These are phyloP conservation scores for Pemphredon lugubris DNA, from an alignment of 2,888 invertebrate genomes.

Conservation along the genomic window DNA sequence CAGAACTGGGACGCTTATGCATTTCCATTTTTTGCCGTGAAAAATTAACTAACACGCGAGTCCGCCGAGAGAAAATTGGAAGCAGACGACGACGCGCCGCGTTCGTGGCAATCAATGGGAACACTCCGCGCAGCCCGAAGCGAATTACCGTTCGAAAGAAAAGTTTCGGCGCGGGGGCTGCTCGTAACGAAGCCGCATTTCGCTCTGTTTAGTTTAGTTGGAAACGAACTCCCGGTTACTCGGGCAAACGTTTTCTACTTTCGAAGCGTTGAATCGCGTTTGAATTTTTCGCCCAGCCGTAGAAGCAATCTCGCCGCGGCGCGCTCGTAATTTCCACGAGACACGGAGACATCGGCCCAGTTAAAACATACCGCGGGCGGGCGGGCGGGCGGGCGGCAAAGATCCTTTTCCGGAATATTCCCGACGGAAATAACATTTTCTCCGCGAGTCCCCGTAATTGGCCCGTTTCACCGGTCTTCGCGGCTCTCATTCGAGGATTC, in stretches of 20 bases:
- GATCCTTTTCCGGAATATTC: not conserved
- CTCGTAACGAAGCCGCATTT: constrained; percentile 56
- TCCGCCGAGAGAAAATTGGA: constrained; percentile 11
- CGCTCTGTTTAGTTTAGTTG: constrained; percentile 46
- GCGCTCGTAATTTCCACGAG: constrained; percentile 29
- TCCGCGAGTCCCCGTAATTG: constrained; percentile 18
- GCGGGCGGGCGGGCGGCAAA: too few species aligned
- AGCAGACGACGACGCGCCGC: constrained; percentile 13
- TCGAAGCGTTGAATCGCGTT: constrained; percentile 22
- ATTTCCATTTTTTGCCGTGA: constrained; percentile 21
- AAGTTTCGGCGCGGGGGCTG: constrained; percentile 51
- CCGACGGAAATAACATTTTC: constrained; percentile 23
- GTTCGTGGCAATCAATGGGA: constrained; percentile 39
- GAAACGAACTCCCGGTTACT: constrained; percentile 4
- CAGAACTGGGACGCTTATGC: constrained; percentile 15
- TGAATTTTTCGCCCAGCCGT: constrained; percentile 19
- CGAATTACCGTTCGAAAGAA: constrained; percentile 52
- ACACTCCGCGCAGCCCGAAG: constrained; percentile 31
- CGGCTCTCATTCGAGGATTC: too few species aligned
- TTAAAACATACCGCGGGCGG: constrained; percentile 3
- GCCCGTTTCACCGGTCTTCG: constrained; percentile 15
- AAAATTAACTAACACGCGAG: constrained; percentile 32
- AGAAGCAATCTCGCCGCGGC: constrained; percentile 1
- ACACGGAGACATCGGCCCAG: constrained; percentile 18
- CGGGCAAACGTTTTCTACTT: constrained; percentile 19